Conservation (phyloP, 1,140 invertebrate genomes). For the Cyrtorhinus lividipennis region DNA sequence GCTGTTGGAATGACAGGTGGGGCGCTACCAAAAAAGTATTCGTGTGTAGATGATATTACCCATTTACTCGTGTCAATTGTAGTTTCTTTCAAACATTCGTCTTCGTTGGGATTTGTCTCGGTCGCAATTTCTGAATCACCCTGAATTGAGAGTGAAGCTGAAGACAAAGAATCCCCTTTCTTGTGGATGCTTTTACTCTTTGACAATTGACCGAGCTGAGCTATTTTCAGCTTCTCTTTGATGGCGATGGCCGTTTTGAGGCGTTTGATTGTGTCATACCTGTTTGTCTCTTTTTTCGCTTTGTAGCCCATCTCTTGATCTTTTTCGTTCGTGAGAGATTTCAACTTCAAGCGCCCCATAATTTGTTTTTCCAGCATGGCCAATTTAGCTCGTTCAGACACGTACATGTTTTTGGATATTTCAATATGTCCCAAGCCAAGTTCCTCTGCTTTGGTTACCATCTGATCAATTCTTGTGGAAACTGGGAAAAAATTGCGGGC, state of each 20-base stretch:
- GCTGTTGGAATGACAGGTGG: not conserved
- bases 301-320: not conserved
- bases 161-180: no score
- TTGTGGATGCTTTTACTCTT: no score
- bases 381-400: not conserved
- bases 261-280: not conserved
- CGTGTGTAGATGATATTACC: not conserved
- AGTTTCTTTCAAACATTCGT: not conserved
- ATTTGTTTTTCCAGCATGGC: constrained; percentile 1
- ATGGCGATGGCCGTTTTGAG: not conserved
- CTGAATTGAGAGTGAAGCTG: no score
- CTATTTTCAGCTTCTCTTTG: not conserved
- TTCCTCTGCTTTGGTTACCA: not conserved
- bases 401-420: not conserved
- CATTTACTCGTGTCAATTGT: not conserved
- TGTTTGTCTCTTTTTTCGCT: not conserved
- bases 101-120: not conserved
- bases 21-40: not conserved
- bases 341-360: not conserved
- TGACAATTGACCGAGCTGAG: not conserved
- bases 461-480: not conserved
- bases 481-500: not conserved
- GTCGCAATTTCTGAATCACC: no score
- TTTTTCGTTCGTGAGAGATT: not conserved
- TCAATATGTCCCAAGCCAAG: not conserved